Evolutionary conservation across 37 sponge, comb jelly and placozoan genomes (phyloP).

Genomic region (Beroe forskalii): DNA sequence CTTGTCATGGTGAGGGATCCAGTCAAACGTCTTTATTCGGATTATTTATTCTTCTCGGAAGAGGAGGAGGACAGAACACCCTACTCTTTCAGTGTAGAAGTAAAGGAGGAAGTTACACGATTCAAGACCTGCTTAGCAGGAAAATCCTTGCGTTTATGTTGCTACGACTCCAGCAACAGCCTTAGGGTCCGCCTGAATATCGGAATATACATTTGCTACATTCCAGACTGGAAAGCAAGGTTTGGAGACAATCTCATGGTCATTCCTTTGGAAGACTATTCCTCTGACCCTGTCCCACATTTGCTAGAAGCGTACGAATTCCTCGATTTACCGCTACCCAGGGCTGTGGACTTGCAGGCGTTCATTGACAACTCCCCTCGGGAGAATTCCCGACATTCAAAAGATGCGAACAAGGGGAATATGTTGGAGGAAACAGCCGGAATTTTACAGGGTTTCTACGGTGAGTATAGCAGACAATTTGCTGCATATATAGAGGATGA

Average conservation of each 20-base stretch:
- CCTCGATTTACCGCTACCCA: neutral
- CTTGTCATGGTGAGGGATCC: too few relatives aligned
- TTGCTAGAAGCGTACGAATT: neutral
- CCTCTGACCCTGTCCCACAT: neutral
- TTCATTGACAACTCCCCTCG: neutral
- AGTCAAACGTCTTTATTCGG: too few relatives aligned
- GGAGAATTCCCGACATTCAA: neutral
- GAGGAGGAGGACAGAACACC: neutral
- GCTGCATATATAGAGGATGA: neutral
- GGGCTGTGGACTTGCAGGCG: neutral
- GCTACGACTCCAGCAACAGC: neutral
- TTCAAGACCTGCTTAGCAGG: neutral
- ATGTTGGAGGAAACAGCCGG: neutral
- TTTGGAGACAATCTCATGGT: neutral
- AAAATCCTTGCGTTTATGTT: neutral
- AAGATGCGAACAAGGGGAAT: neutral
- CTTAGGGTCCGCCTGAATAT: too few relatives aligned
- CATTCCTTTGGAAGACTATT: neutral
- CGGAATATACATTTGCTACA: neutral
- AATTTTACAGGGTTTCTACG: neutral
- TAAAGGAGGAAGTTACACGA: neutral
- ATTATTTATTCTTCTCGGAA: too few relatives aligned
- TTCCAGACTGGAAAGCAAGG: neutral
- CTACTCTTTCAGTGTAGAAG: neutral
- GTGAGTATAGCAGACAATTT: neutral